These are phyloP conservation scores for Chrysomallon squamiferum DNA, from an alignment of 1,140 invertebrate genomes.

Conservation along the genomic window DNA sequence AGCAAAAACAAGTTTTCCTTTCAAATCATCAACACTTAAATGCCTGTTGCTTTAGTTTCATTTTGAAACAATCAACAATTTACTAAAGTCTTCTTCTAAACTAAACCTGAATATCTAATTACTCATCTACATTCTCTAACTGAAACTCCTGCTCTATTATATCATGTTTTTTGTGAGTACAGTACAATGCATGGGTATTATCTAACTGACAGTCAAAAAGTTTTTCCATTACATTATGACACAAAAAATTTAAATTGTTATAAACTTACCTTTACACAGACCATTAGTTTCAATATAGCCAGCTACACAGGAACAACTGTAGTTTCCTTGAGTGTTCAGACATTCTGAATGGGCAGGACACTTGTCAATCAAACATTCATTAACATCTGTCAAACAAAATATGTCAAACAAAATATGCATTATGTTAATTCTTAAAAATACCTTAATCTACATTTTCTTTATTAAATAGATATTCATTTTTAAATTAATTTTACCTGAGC, in stretches of 20 bases:
- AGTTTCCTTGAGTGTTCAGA: slow-evolving; percentile 26
- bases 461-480: not conserved
- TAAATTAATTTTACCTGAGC: not conserved
- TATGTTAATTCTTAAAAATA: not conserved
- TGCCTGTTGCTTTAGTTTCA: no score
- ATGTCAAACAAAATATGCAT: not conserved
- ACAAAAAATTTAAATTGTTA: not conserved
- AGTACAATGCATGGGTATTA: no score
- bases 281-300: slow-evolving; percentile 17
- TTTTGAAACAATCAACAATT: no score
- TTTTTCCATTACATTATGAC: not conserved
- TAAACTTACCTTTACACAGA: slow-evolving; percentile 21
- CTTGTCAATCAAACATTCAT: slow-evolving; percentile 14
- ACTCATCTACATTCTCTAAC: no score
- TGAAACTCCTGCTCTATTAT: no score
- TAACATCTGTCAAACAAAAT: slow-evolving; percentile 12
- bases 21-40: no score
- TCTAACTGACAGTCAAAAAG: no score
- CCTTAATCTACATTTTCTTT: not conserved
- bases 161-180: no score
- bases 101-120: no score
- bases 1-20: no score
- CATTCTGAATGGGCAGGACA: slow-evolving; percentile 21
- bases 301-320: slow-evolving; percentile 19
- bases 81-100: no score